Evolutionary conservation across 2,113 vertebrate species (phyloP).

Genomic region (Sminthopsis crassicaudata): DNA sequence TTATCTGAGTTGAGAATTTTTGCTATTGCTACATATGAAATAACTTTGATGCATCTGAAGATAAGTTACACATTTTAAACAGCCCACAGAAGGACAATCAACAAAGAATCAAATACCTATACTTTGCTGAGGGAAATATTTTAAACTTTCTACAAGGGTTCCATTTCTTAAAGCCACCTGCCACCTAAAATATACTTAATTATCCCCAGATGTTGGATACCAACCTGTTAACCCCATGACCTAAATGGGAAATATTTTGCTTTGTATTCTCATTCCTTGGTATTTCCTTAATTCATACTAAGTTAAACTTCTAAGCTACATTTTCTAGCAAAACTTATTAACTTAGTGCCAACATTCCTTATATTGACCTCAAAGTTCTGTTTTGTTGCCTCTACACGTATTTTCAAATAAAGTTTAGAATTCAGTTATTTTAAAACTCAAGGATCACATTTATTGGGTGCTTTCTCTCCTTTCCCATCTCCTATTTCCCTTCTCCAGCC

Average conservation of each 20-base stretch:
- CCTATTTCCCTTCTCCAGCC: accelerated
- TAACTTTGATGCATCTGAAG: constrained; percentile 67
- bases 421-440: constrained; percentile 7
- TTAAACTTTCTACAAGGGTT: constrained; percentile 83
- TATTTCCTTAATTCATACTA: constrained; percentile 86
- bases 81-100: constrained; percentile 69
- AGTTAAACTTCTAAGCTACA: constrained; percentile 84
- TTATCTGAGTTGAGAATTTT: constrained; percentile 73
- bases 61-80: constrained; percentile 79
- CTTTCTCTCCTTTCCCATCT: not conserved
- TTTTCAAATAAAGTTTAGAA: constrained; percentile 71
- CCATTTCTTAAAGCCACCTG: constrained; percentile 87
- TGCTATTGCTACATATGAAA: constrained; percentile 59
- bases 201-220: constrained; percentile 84
- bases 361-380: constrained; percentile 76
- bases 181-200: constrained; percentile 85
- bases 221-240: constrained; percentile 84
- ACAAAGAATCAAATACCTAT: constrained; percentile 80
- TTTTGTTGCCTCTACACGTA: constrained; percentile 73
- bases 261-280: constrained; percentile 84
- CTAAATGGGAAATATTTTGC: constrained; percentile 86
- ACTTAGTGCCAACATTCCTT: constrained; percentile 84
- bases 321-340: constrained; percentile 87
- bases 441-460: constrained; percentile 68
- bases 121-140: constrained; percentile 82